phyloP scores from a whole-genome alignment of 2,113 vertebrate species.

The Neogale vison region DNA sequence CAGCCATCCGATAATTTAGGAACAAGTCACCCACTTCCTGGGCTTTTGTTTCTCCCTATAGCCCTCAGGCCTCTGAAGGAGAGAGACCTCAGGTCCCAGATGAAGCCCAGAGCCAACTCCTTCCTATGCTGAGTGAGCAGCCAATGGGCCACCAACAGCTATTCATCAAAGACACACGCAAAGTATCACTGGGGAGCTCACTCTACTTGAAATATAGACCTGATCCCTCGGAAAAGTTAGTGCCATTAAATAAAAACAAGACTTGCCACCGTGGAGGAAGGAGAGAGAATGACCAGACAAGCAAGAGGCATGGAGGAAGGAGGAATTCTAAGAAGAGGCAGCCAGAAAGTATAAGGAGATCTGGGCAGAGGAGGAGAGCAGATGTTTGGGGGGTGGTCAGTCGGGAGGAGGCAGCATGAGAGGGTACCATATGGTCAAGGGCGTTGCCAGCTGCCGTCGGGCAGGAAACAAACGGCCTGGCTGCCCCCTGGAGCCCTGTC shows the following conservation, averaged over 20 bases:
- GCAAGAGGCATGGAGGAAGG: background rate
- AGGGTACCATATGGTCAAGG: background rate
- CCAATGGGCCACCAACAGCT: background rate
- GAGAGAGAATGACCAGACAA: background rate
- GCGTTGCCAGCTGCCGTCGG: background rate
- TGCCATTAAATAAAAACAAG: conserved; percentile 24
- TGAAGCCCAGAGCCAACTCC: background rate
- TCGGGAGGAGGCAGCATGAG: background rate
- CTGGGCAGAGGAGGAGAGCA: background rate
- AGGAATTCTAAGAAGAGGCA: background rate
- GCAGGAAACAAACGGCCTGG: background rate
- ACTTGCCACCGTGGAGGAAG: background rate
- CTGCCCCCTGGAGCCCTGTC: background rate
- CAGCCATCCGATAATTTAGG: background rate
- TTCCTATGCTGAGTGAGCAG: background rate
- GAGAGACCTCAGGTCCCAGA: background rate
- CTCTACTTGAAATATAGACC: conserved; percentile 2
- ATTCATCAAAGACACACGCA: background rate
- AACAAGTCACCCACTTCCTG: background rate
- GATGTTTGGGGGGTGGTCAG: background rate
- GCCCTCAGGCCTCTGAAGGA: background rate
- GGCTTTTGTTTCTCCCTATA: background rate
- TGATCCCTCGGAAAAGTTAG: background rate
- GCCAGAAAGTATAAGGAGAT: background rate
- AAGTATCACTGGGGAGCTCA: background rate